A percentile compares a stretch with the other conserved stretches of the same genome.
Evolutionary conservation across 2,113 vertebrate genomes (phyloP).

Genomic region (Notechis scutatus): DNA sequence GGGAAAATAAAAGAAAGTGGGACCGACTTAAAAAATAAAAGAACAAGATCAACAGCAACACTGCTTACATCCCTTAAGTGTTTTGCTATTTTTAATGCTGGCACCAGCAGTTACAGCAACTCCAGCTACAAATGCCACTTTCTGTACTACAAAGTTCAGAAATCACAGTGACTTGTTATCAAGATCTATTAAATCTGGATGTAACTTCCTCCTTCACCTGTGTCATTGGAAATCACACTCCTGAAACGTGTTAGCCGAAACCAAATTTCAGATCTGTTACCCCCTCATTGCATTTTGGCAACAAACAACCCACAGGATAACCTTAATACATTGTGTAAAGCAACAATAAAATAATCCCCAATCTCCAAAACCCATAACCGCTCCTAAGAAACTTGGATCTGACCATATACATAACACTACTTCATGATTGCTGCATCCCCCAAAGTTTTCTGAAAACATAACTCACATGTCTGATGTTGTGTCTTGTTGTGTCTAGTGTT

Average conservation of each 20-base stretch:
- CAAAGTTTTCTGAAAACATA: neutral
- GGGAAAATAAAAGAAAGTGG: conserved; percentile 10
- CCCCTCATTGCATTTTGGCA: neutral
- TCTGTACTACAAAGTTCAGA: no score
- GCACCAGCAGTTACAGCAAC: neutral
- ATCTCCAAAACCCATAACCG: neutral
- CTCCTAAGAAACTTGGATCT: neutral
- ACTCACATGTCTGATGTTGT: neutral
- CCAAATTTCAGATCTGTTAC: neutral
- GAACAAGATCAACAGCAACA: neutral
- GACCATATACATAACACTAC: neutral
- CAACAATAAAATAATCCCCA: neutral
- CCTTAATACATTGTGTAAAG: neutral
- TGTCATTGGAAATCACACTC: neutral
- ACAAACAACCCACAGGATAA: neutral
- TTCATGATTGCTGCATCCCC: neutral
- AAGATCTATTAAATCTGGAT: neutral
- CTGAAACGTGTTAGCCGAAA: neutral
- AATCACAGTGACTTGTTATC: neutral
- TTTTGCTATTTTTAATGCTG: conserved; percentile 16
- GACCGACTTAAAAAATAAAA: conserved; percentile 13
- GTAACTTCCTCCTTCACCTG: neutral
- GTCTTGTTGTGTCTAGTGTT: neutral
- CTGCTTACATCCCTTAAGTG: neutral
- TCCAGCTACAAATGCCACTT: no score